phyloP scores from a whole-genome alignment of 2,888 invertebrate genomes.

The Lithophane ornitopus region DNA sequence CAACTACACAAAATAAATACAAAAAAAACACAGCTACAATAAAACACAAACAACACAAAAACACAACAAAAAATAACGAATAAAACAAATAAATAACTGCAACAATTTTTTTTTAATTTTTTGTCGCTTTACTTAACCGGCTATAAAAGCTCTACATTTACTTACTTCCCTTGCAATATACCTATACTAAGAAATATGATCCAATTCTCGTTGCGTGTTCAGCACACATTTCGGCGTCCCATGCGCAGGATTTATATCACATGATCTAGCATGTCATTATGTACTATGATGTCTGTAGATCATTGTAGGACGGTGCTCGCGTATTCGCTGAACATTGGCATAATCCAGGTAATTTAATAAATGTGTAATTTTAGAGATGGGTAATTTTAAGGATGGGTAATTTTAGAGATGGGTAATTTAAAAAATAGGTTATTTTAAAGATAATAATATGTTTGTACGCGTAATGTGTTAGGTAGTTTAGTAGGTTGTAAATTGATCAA shows the following conservation, averaged over 20 bases:
- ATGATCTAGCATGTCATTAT: constrained; percentile 55
- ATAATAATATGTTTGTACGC: constrained; percentile 11
- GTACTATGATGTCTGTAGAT: constrained; percentile 42
- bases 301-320: constrained; percentile 27
- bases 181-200: constrained; percentile 47
- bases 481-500: background rate
- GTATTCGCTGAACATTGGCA: constrained; percentile 36
- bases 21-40: no score
- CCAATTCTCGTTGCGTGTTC: constrained; percentile 53
- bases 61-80: no score
- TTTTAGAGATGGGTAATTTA: constrained; percentile 9
- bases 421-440: background rate
- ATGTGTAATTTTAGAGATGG: no score
- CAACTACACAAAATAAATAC: no score
- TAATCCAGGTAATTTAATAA: constrained; percentile 32
- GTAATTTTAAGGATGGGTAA: background rate
- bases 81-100: no score
- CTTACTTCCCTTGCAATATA: constrained; percentile 8
- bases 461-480: constrained; percentile 38
- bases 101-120: no score
- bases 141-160: background rate
- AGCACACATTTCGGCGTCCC: constrained; percentile 57
- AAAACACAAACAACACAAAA: no score
- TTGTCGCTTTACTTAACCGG: background rate
- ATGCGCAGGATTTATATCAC: constrained; percentile 48